These are phyloP conservation scores for Quadroppia sp. DNA, from an alignment of 2,888 invertebrate genomes.

Conservation along the genomic window DNA sequence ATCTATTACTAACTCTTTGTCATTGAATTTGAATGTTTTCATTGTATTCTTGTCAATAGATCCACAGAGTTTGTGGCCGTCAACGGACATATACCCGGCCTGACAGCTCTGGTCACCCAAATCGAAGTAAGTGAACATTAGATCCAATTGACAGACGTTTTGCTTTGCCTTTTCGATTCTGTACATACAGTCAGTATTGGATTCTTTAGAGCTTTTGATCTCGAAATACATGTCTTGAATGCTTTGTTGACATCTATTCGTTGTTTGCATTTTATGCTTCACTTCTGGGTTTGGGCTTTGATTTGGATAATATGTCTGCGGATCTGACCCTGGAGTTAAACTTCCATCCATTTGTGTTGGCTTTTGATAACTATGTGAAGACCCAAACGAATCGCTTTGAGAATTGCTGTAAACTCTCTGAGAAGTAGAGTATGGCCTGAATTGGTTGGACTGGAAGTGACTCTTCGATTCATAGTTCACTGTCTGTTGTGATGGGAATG, in stretches of 20 bases:
- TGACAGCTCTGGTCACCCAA: slow-evolving; percentile 44
- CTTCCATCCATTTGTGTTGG: not conserved
- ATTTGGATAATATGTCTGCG: not conserved
- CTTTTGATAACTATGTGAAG: not conserved
- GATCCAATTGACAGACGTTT: slow-evolving; percentile 46
- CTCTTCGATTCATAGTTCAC: slow-evolving; percentile 6
- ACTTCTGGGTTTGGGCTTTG: not conserved
- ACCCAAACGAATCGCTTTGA: no score
- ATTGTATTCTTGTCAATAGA: slow-evolving; percentile 36
- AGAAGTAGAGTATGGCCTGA: not conserved
- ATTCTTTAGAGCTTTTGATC: slow-evolving; percentile 23
- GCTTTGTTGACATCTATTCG: not conserved
- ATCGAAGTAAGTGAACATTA: slow-evolving; percentile 46
- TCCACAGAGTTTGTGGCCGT: slow-evolving; percentile 46
- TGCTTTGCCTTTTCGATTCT: slow-evolving; percentile 44
- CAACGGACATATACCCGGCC: slow-evolving; percentile 46
- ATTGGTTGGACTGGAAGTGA: not conserved
- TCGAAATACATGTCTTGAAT: slow-evolving; percentile 29
- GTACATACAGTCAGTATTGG: slow-evolving; percentile 3
- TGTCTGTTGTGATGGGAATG: not conserved
- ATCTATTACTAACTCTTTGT: slow-evolving; percentile 9
- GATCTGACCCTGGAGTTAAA: not conserved
- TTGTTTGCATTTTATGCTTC: not conserved
- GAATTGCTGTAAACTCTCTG: not conserved
- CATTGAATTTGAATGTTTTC: slow-evolving; percentile 41